Percentiles rank a stretch among this genome's conserved stretches.
Conservation (phyloP, 2,113 vertebrate species). For the Daubentonia madagascariensis region DNA sequence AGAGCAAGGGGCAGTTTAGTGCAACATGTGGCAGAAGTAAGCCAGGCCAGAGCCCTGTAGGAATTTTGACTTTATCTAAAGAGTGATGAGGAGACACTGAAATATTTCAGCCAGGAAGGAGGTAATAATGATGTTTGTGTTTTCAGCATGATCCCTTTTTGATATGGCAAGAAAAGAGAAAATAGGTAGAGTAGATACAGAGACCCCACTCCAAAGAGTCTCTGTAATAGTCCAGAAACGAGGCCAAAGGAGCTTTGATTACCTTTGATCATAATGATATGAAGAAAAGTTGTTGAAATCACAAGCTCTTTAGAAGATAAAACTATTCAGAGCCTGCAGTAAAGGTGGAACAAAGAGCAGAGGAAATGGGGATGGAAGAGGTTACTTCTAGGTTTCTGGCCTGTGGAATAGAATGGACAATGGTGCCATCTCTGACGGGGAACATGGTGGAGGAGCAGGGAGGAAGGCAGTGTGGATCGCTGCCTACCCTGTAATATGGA, state of each 20-base stretch:
- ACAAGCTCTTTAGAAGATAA: background rate
- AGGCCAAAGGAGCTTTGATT: background rate
- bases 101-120: background rate
- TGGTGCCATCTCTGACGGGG: background rate
- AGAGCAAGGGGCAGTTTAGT: background rate
- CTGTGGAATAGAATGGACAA: background rate
- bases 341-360: background rate
- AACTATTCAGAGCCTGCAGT: background rate
- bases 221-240: background rate
- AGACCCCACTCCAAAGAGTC: background rate
- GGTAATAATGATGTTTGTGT: background rate
- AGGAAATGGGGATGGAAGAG: background rate
- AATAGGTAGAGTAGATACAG: background rate
- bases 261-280: background rate
- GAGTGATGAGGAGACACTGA: background rate
- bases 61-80: background rate
- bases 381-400: background rate
- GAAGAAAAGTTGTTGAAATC: background rate
- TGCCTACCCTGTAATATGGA: background rate
- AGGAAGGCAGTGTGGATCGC: accelerated
- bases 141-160: background rate
- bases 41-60: background rate
- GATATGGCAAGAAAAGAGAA: background rate
- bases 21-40: background rate
- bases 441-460: background rate